Percentiles rank a stretch among this genome's conserved stretches.
These are phyloP conservation scores for Epistrophella euchroma DNA, from an alignment of 2,888 invertebrate genomes.

Conservation along the genomic window DNA sequence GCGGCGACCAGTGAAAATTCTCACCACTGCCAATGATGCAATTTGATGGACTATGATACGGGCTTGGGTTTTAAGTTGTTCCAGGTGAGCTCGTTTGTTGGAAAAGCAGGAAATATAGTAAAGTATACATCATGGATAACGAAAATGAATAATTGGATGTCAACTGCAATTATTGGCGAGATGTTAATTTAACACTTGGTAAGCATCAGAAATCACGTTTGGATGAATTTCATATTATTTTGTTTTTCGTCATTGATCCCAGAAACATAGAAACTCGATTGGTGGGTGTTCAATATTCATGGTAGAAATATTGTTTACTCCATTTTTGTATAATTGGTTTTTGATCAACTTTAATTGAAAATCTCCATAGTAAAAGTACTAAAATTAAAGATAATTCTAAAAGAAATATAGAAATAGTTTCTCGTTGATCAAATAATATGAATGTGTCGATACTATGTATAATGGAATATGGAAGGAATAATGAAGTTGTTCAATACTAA, in stretches of 20 bases:
- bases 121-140: background rate
- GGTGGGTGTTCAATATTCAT: background rate
- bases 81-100: constrained; percentile 48
- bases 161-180: constrained; percentile 51
- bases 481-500: too few relatives aligned
- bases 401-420: too few relatives aligned
- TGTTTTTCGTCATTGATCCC: background rate
- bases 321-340: background rate
- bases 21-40: constrained; percentile 20
- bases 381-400: background rate
- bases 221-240: background rate
- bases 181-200: constrained; percentile 73
- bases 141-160: constrained; percentile 68
- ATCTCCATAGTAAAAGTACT: background rate
- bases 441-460: too few relatives aligned
- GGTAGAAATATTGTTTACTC: background rate
- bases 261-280: background rate
- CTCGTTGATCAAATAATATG: too few relatives aligned
- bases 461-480: too few relatives aligned
- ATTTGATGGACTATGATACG: constrained; percentile 58
- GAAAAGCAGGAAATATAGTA: constrained; percentile 23
- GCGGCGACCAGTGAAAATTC: constrained; percentile 11
- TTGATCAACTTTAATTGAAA: background rate
- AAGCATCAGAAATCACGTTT: constrained; percentile 63
- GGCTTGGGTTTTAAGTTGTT: constrained; percentile 32